Base-by-base conservation (phyloP, 2,797 vertebrate genomes). In the Xiphophorus birchmanni region DNA sequence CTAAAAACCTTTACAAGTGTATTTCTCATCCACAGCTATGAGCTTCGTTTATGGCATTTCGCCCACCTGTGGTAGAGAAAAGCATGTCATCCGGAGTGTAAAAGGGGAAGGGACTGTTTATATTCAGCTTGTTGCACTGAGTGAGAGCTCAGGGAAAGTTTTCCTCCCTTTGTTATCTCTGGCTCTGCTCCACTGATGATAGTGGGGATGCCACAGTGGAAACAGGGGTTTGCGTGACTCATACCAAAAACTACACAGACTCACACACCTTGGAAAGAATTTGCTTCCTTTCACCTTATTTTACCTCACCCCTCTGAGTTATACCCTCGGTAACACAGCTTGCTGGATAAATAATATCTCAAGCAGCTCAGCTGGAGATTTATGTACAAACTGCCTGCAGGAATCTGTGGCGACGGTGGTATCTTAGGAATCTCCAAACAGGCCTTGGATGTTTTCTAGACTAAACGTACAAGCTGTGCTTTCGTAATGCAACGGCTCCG, bases 401-500 rank as follows among this genome's bases (percentile, higher is more conserved):
- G 21, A 45, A 48, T 44, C 45, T 56, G 52, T 80, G 75, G 18
- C 73, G 71, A 13, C 67, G 12, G 15, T 2, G 86, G 79, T 82
- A 89, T 93, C 82, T 80, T 73, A 80, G 76, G 84, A 90, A 90
- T 92, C 77, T 73, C 52, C 86, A 89, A 87, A 89, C 87, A 71
- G 60, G n/a, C 86, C 80, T 81, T 45, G 74, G 84, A 86, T 80
- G 74, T 75, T 80, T 73, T 84, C 69, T 26, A 74, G 67, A 67
- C 78, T 45, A 60, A 76, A 79, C 21, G 72, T 77, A 65, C 52
- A 75, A 81, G 26, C 40, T 4, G 32, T 2, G 6, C 6, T 32
- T 76, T 73, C 89, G 88, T 82, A 89, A 91, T 82, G 82, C 84
- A 84, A 72, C 6, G 6, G 4, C 50, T 71, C 73, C 1, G 56